Evolutionary conservation across 1,140 invertebrate species (phyloP).

Genomic region (Bombus pyrosoma): DNA sequence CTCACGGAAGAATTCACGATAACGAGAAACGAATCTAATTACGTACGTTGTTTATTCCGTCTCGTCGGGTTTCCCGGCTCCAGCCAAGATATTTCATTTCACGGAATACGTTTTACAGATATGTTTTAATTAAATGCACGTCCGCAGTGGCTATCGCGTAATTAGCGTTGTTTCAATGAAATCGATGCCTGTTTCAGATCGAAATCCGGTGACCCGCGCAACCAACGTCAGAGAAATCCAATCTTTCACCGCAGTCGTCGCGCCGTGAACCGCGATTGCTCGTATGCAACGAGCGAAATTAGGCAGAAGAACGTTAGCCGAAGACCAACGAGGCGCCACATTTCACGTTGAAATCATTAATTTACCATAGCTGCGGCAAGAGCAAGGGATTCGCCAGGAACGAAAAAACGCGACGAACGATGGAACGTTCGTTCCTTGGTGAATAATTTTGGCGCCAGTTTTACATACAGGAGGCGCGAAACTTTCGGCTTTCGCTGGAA

Average conservation of each 20-base stretch:
- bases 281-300: not conserved
- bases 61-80: not conserved
- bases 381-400: not conserved
- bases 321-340: not conserved
- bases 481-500: not conserved
- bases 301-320: not conserved
- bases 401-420: not conserved
- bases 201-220: not conserved
- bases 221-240: not conserved
- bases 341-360: not conserved
- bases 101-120: not conserved
- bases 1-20: not conserved
- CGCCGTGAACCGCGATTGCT: no score
- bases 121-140: conserved; percentile 17
- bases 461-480: not conserved
- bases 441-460: not conserved
- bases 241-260: not conserved
- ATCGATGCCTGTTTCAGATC: not conserved
- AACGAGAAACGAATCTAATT: not conserved
- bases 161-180: not conserved
- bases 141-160: not conserved
- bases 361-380: not conserved
- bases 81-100: not conserved
- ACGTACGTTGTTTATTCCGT: not conserved
- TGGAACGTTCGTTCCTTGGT: not conserved